Evolutionary conservation across 2,888 invertebrate genomes (phyloP).

Genomic region (Cosmopolites sordidus): DNA sequence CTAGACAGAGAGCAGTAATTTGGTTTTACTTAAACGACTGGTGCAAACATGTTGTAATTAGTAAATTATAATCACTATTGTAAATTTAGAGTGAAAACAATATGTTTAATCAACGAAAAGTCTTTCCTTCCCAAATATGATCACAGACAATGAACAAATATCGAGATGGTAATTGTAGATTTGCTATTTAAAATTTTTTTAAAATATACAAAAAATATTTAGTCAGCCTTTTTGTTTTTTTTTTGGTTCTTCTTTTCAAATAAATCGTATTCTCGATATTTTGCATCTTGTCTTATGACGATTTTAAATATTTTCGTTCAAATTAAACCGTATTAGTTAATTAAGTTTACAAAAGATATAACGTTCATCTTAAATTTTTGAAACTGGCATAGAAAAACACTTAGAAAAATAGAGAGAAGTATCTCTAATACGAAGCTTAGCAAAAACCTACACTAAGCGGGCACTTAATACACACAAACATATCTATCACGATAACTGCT

Average conservation of each 20-base stretch:
- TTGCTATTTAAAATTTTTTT: neutral
- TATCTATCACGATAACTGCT: conserved; percentile 4
- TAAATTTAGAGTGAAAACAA: too few relatives aligned
- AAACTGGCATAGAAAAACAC: conserved; percentile 2
- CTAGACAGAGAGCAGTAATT: too few relatives aligned
- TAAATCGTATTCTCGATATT: neutral
- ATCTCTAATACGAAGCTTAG: neutral
- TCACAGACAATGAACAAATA: too few relatives aligned
- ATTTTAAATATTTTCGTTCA: too few relatives aligned
- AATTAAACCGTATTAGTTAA: too few relatives aligned
- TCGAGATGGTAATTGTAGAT: too few relatives aligned
- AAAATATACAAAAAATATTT: neutral
- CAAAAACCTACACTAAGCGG: conserved; percentile 1
- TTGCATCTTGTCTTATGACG: neutral
- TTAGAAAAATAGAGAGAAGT: conserved; percentile 1
- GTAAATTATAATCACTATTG: too few relatives aligned
- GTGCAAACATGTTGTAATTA: too few relatives aligned
- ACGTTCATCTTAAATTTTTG: neutral
- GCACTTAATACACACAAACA: neutral
- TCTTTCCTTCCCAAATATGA: too few relatives aligned
- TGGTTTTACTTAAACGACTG: too few relatives aligned
- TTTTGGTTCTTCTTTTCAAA: neutral
- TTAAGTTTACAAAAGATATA: neutral
- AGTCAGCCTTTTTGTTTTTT: neutral
- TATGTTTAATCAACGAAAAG: too few relatives aligned